Evolutionary conservation across 2,113 vertebrate genomes (phyloP).

Genomic region (Procavia capensis): DNA sequence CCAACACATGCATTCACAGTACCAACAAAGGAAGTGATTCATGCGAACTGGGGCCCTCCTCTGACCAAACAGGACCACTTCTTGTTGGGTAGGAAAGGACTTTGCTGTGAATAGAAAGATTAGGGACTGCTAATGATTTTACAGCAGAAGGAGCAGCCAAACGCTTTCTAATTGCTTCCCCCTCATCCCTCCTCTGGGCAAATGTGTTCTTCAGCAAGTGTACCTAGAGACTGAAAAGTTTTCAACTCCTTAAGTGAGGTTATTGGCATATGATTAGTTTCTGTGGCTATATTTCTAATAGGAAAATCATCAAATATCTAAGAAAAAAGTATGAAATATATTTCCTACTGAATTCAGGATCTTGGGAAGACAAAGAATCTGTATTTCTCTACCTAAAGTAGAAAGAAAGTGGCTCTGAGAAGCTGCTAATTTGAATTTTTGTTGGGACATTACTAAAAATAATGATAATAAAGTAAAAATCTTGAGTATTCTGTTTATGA

Average conservation of each 20-base stretch:
- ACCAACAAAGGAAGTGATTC: neutral
- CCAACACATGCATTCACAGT: neutral
- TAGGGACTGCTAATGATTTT: constrained; percentile 15
- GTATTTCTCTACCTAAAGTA: neutral
- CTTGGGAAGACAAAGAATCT: neutral
- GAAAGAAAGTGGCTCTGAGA: constrained; percentile 6
- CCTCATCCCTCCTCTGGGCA: neutral
- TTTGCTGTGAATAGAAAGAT: constrained; percentile 17
- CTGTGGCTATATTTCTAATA: neutral
- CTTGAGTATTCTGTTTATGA: neutral
- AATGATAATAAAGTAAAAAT: neutral
- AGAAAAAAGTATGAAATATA: neutral
- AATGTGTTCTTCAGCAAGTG: neutral
- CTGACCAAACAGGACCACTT: neutral
- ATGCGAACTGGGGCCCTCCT: neutral
- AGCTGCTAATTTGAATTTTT: constrained; percentile 41
- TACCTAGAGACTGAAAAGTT: neutral
- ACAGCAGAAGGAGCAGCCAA: neutral
- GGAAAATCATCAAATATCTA: constrained; percentile 16
- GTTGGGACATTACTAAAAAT: constrained; percentile 30
- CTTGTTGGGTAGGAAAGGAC: constrained; percentile 15
- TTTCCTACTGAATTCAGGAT: neutral
- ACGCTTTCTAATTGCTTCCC: neutral
- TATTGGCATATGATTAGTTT: neutral
- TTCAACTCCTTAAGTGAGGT: neutral